A percentile compares a stretch with the other conserved stretches of the same genome.
phyloP scores from a whole-genome alignment of 2,888 invertebrate genomes.

The Melolontha melolontha region DNA sequence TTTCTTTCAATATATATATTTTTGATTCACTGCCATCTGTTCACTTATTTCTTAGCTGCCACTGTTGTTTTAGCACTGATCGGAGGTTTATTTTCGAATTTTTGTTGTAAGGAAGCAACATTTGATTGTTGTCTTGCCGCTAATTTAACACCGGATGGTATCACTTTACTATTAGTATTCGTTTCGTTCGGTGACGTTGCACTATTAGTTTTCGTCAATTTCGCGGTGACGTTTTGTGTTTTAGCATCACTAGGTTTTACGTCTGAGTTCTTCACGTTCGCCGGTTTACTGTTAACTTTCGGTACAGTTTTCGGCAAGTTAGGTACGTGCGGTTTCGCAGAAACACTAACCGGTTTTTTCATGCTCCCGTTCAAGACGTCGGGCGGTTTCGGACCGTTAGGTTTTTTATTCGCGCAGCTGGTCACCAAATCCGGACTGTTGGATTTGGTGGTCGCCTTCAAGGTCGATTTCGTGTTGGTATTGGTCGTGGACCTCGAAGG shows the following conservation, averaged over 20 bases:
- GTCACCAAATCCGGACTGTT: slow-evolving; percentile 82
- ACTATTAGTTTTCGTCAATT: slow-evolving; percentile 12
- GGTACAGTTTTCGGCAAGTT: slow-evolving; percentile 64
- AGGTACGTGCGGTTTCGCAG: slow-evolving; percentile 59
- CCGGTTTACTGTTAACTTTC: slow-evolving; percentile 58
- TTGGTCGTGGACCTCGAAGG: slow-evolving; percentile 53
- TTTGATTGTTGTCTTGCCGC: slow-evolving; percentile 73
- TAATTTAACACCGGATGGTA: slow-evolving; percentile 65
- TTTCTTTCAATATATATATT: slow-evolving; percentile 10
- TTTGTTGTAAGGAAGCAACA: slow-evolving; percentile 83
- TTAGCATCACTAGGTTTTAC: slow-evolving; percentile 61
- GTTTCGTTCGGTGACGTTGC: slow-evolving; percentile 44
- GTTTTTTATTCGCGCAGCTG: slow-evolving; percentile 70
- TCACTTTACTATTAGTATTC: slow-evolving; percentile 50
- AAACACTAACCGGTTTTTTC: slow-evolving; percentile 56
- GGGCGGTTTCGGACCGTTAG: slow-evolving; percentile 67
- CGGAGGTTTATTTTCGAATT: slow-evolving; percentile 73
- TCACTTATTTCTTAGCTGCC: slow-evolving; percentile 33
- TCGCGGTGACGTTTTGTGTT: slow-evolving; percentile 8
- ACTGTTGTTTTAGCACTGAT: slow-evolving; percentile 43
- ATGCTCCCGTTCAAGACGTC: slow-evolving; percentile 70
- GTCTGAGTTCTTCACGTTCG: slow-evolving; percentile 58
- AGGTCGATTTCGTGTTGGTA: slow-evolving; percentile 50
- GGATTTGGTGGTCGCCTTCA: slow-evolving; percentile 49
- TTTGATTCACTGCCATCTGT: slow-evolving; percentile 28